Evolutionary conservation across 2,888 invertebrate species (phyloP).

Genomic region (Meghimatium bilineatum): DNA sequence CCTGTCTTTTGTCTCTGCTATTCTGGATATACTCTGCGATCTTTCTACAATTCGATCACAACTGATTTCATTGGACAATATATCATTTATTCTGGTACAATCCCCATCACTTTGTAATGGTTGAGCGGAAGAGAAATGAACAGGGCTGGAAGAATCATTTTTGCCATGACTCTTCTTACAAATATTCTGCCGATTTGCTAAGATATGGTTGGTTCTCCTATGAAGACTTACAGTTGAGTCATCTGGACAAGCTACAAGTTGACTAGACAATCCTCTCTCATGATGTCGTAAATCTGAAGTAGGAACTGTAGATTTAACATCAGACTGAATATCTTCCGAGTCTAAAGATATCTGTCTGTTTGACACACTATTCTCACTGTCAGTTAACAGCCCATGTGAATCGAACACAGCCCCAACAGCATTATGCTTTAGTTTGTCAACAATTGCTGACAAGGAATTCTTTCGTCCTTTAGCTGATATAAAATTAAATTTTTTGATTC

Average conservation of each 20-base stretch:
- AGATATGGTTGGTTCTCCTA: background rate
- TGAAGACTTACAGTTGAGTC: background rate
- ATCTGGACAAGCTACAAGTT: background rate
- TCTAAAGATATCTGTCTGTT: background rate
- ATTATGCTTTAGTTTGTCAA: conserved; percentile 83
- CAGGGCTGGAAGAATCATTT: background rate
- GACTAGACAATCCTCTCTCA: conserved; percentile 1
- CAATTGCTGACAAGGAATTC: conserved; percentile 81
- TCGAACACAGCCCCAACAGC: conserved; percentile 31
- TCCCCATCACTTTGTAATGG: background rate
- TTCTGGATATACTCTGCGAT: background rate
- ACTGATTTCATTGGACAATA: background rate
- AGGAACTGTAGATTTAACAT: background rate
- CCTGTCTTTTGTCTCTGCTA: background rate
- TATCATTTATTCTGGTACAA: background rate
- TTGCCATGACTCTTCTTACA: background rate
- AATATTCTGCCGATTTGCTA: background rate
- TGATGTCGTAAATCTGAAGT: background rate
- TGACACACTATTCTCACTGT: background rate
- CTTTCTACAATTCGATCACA: conserved; percentile 5
- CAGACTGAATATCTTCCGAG: background rate
- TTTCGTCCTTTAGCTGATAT: conserved; percentile 60
- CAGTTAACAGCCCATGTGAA: conserved; percentile 2
- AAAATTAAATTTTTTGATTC: conserved; percentile 42
- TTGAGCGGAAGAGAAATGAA: background rate